phyloP scores from a whole-genome alignment of 2,888 invertebrate genomes.

The Harpalus rubripes region DNA sequence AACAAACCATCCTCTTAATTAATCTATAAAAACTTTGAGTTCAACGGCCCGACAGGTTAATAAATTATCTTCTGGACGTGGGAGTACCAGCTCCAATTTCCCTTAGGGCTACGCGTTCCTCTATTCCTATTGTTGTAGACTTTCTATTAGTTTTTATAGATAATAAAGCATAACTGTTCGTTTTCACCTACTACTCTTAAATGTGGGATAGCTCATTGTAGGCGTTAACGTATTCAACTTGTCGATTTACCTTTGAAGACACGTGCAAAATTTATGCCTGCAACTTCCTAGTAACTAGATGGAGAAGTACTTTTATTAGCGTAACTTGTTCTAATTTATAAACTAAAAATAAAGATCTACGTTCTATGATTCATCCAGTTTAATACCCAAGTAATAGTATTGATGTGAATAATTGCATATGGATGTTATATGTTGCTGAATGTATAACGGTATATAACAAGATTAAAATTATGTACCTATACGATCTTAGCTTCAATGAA shows the following conservation, averaged over 20 bases:
- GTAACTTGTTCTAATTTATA: background rate
- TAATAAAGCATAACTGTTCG: constrained; percentile 28
- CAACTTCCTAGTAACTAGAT: background rate
- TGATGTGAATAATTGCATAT: background rate
- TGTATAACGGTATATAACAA: constrained; percentile 5
- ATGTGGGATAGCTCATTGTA: constrained; percentile 11
- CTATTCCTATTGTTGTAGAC: constrained; percentile 22
- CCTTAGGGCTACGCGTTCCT: constrained; percentile 6
- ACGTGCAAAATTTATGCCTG: constrained; percentile 29
- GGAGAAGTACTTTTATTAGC: background rate
- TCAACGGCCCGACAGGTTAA: constrained; percentile 28
- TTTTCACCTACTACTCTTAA: constrained; percentile 32
- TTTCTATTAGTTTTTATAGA: constrained; percentile 37
- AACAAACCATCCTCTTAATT: constrained; percentile 22
- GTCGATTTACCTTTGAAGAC: constrained; percentile 18
- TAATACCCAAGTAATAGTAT: background rate
- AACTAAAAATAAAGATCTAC: background rate
- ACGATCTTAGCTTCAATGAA: background rate
- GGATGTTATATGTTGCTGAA: background rate
- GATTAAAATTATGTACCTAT: background rate
- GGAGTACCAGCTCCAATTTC: constrained; percentile 26
- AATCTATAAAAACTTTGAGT: constrained; percentile 31
- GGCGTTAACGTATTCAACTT: constrained; percentile 26
- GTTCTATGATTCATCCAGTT: background rate
- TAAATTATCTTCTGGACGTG: constrained; percentile 24